Evolutionary conservation across 2,113 vertebrate genomes (phyloP).

Genomic region (Pelodiscus sinensis): DNA sequence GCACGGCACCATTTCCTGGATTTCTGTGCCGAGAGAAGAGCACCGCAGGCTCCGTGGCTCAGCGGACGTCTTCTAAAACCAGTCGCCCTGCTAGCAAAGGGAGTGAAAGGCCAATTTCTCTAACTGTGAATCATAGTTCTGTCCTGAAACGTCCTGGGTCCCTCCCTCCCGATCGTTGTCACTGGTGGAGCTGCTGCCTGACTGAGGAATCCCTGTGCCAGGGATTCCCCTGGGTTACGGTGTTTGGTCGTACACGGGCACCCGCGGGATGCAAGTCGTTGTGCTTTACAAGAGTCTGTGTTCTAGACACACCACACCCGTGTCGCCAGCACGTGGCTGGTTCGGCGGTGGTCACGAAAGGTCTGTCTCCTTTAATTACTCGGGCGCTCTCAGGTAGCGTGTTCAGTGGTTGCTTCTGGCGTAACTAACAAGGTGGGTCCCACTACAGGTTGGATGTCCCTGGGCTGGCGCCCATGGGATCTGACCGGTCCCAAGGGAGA

Average conservation of each 20-base stretch:
- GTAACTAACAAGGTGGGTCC: too few species aligned
- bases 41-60: neutral
- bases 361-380: too few species aligned
- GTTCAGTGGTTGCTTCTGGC: too few species aligned
- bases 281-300: rapidly evolving
- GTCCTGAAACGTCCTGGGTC: neutral
- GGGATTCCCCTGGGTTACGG: neutral
- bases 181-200: neutral
- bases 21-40: neutral
- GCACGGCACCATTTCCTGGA: neutral
- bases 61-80: neutral
- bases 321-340: neutral
- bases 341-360: neutral
- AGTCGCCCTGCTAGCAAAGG: neutral
- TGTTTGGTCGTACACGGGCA: neutral
- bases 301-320: neutral
- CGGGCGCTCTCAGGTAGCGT: too few species aligned
- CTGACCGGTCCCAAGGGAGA: too few species aligned
- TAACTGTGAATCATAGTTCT: neutral
- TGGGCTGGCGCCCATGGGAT: too few species aligned
- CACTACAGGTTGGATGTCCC: too few species aligned
- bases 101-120: neutral
- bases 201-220: too few species aligned
- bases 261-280: rapidly evolving
- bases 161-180: neutral